Evolutionary conservation across 2,113 vertebrate species (phyloP), one percentile per base, ranked within the genome.

Genomic region (Spilogale gracilis): DNA sequence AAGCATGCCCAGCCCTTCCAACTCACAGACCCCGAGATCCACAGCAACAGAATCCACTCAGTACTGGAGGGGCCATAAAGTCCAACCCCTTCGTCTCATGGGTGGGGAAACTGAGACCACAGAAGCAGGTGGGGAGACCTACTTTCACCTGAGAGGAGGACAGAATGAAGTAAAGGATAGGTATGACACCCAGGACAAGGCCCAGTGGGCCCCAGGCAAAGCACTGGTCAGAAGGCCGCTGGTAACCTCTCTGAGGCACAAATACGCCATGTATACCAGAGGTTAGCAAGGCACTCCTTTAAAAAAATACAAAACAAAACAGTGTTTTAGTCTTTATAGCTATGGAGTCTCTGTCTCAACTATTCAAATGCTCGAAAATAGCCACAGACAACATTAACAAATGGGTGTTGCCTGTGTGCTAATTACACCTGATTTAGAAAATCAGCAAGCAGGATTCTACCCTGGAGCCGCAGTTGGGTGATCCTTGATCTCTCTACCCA

Each of bases 141-240:
- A 3, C 9, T 8, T 10, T 17, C 27, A 11, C 8, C 45, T 1
- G 0, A 16, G 23, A 1, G 17, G 3, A 6, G 21, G 13, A 30
- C 27, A 9, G 21, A 50, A 3, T 45, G 43, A 78, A 65, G 63
- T 1, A 18, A 12, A 23, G 20, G 0, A 1, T 6, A n/a, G 12
- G 13, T 1, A 0, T 3, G 78, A 52, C 20, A 32, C 5, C 60
- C 14, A 0, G 21, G 8, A 14, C 2, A 3, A 3, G 0, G 69
- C 1, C 0, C 11, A 13, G 9, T 0, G 45, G 5, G 14, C 9
- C 17, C 5, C 3, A 54, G 9, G 4, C 0, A 0, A 0, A 5
- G n/a, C 21, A 6, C 0, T 16, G 65, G 12, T n/a, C 63, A 8
- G 2, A 1, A 0, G 14, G 14, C 4, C 6, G 17, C 30, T 6